Percentiles rank a stretch among this genome's conserved stretches.
These are phyloP conservation scores for Melinopterus prodromus DNA, from an alignment of 2,888 invertebrate genomes.

Conservation along the genomic window DNA sequence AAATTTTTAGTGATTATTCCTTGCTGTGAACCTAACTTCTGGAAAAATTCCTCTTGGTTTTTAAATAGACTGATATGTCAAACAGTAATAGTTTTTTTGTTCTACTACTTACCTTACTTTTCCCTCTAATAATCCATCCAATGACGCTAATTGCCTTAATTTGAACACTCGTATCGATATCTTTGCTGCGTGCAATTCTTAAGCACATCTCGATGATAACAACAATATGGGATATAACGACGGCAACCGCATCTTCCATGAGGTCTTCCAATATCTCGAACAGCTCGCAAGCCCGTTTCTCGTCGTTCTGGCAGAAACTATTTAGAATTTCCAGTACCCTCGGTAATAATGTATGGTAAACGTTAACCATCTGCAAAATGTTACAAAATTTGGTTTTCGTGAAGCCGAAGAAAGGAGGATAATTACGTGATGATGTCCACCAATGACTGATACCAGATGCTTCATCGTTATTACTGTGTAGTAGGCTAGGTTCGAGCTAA, in stretches of 20 bases:
- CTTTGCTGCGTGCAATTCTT: slow-evolving; percentile 66
- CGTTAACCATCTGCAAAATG: slow-evolving; percentile 62
- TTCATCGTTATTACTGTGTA: slow-evolving; percentile 72
- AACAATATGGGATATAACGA: slow-evolving; percentile 71
- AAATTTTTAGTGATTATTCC: neutral
- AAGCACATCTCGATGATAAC: slow-evolving; percentile 72
- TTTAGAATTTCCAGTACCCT: slow-evolving; percentile 69
- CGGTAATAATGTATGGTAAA: slow-evolving; percentile 70
- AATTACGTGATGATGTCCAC: slow-evolving; percentile 69
- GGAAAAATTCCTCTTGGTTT: too few relatives aligned
- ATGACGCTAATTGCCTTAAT: slow-evolving; percentile 74
- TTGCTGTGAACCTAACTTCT: neutral
- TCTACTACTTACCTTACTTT: slow-evolving; percentile 69
- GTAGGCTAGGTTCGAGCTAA: slow-evolving; percentile 63
- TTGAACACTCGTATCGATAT: slow-evolving; percentile 68
- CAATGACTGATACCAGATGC: slow-evolving; percentile 70
- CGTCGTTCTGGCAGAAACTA: slow-evolving; percentile 64
- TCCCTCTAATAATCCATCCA: slow-evolving; percentile 71
- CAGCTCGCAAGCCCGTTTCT: slow-evolving; percentile 68
- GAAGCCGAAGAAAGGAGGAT: neutral
- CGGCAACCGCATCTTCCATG: slow-evolving; percentile 68
- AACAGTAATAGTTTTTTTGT: too few relatives aligned
- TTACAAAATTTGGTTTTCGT: neutral
- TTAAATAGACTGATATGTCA: too few relatives aligned
- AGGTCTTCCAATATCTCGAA: slow-evolving; percentile 73